Conservation (phyloP, 2,797 vertebrate genomes). For the Siniperca undulata region DNA sequence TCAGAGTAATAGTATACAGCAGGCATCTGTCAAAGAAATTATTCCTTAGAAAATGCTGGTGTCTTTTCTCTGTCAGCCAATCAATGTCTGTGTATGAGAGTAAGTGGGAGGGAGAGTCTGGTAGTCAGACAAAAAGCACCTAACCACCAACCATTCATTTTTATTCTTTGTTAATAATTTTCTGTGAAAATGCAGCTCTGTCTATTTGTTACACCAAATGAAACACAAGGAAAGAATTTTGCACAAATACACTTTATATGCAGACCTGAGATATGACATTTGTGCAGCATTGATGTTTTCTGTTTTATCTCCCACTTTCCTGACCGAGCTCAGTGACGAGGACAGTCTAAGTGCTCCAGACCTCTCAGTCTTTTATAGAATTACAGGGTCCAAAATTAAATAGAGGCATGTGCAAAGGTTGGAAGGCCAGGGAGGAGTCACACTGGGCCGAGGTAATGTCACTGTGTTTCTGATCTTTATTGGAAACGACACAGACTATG, state of each 20-base stretch:
- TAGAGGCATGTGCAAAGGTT: constrained; percentile 78
- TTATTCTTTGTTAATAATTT: constrained; percentile 28
- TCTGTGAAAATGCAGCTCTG: background rate
- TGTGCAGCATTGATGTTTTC: constrained; percentile 47
- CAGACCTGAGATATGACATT: constrained; percentile 33
- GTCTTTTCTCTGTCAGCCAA: constrained; percentile 32
- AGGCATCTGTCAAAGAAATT: constrained; percentile 41
- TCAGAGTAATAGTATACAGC: constrained; percentile 31
- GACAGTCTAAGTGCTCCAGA: constrained; percentile 75
- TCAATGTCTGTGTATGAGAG: constrained; percentile 19
- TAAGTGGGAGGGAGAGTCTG: constrained; percentile 23
- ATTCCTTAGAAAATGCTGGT: constrained; percentile 26
- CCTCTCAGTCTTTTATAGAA: constrained; percentile 76
- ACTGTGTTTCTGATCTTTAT: constrained; percentile 74
- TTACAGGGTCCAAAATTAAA: constrained; percentile 77
- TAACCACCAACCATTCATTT: constrained; percentile 28
- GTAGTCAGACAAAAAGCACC: constrained; percentile 32
- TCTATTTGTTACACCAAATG: constrained; percentile 10
- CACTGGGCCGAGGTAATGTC: constrained; percentile 70
- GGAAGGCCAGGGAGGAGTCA: constrained; percentile 58
- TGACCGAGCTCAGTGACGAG: constrained; percentile 42
- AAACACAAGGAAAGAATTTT: constrained; percentile 16
- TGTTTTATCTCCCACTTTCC: constrained; percentile 51
- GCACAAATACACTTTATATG: constrained; percentile 2
- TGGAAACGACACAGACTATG: constrained; percentile 59